Evolutionary conservation across 2,113 vertebrate genomes (phyloP).

Genomic region (Larimichthys crocea): DNA sequence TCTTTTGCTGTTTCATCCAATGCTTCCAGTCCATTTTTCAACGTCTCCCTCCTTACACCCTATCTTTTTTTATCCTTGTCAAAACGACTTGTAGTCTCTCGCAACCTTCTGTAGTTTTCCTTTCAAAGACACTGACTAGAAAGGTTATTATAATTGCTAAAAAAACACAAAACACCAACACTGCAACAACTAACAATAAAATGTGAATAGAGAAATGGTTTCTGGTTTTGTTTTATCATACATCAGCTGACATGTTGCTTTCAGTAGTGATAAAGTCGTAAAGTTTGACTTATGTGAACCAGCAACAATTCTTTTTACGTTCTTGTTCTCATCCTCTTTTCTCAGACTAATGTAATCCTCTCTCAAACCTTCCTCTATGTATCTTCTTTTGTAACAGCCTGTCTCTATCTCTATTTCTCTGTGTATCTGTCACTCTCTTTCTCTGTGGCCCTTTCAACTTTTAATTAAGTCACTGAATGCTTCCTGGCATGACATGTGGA

Average conservation of each 20-base stretch:
- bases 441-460: constrained; percentile 53
- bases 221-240: background rate
- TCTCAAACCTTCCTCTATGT: background rate
- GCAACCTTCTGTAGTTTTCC: background rate
- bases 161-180: background rate
- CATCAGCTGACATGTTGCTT: background rate
- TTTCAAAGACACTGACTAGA: background rate
- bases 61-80: constrained; percentile 7
- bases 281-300: constrained; percentile 2
- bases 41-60: background rate
- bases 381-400: constrained; percentile 12
- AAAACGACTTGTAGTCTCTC: background rate
- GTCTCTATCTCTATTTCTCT: constrained; percentile 26
- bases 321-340: background rate
- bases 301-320: background rate
- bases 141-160: background rate
- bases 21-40: constrained; percentile 12
- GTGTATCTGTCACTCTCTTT: constrained; percentile 28
- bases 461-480: constrained; percentile 67
- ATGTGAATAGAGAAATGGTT: background rate
- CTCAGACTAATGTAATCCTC: constrained; percentile 5
- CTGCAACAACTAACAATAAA: background rate
- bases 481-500: constrained; percentile 50
- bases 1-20: constrained; percentile 38
- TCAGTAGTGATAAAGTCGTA: background rate